phyloP scores from a whole-genome alignment of 2,113 vertebrate genomes.

The Silurus asotus region DNA sequence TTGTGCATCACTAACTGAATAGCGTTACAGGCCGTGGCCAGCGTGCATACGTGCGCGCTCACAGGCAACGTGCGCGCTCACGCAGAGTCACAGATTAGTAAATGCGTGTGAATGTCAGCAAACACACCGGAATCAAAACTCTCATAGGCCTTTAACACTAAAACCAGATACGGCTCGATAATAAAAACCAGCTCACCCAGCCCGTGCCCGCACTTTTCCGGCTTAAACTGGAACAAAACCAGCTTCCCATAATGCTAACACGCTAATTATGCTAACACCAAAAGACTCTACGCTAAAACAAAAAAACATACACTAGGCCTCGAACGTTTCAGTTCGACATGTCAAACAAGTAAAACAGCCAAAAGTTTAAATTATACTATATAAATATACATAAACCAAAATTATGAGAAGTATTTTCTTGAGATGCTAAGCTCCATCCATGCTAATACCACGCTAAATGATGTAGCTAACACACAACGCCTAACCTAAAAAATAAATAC shows the following conservation, averaged over 20 bases:
- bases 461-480: not conserved
- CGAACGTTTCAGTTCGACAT: not conserved
- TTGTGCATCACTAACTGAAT: not conserved
- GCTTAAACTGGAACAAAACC: conserved; percentile 48
- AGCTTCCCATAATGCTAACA: not conserved
- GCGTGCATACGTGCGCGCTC: not conserved
- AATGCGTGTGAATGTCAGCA: not conserved
- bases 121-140: not conserved
- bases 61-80: not conserved
- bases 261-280: not conserved
- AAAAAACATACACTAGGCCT: not conserved
- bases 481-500: not conserved
- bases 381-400: not conserved
- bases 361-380: too few relatives aligned
- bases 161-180: not conserved
- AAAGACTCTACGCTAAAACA: not conserved
- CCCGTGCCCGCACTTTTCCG: conserved; percentile 21
- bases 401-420: not conserved
- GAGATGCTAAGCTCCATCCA: not conserved
- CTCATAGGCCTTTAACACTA: not conserved
- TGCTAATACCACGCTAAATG: not conserved
- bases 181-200: not conserved
- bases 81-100: not conserved
- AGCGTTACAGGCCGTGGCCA: not conserved
- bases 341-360: fast-evolving